phyloP scores from a whole-genome alignment of 2,797 vertebrate species.

The Anguilla obscura region DNA sequence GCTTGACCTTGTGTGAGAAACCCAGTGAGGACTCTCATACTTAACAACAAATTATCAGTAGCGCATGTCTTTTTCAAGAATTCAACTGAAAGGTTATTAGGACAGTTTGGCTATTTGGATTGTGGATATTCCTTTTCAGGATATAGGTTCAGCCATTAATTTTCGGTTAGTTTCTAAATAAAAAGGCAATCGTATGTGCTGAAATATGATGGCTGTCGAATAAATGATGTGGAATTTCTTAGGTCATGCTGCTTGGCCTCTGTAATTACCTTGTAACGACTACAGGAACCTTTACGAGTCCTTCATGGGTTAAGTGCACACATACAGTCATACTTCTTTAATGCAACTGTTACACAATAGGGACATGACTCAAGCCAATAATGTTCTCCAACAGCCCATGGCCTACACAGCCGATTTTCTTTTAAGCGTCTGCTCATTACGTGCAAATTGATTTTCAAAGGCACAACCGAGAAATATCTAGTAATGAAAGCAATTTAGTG shows the following conservation, averaged over 20 bases:
- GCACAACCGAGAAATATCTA: background rate
- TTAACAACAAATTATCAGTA: background rate
- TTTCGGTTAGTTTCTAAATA: background rate
- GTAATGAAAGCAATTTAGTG: no score
- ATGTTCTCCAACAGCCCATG: background rate
- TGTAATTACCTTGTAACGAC: background rate
- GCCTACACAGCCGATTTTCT: background rate
- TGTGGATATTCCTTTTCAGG: background rate
- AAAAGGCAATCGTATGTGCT: background rate
- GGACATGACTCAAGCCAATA: background rate
- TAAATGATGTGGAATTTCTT: background rate
- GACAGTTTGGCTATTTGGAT: background rate
- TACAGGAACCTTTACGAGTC: background rate
- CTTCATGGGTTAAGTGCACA: background rate
- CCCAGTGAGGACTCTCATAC: background rate
- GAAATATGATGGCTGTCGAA: background rate
- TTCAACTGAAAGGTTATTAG: background rate
- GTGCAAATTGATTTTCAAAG: background rate
- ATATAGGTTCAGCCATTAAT: background rate
- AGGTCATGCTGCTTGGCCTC: background rate
- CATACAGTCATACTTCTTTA: background rate
- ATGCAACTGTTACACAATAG: background rate
- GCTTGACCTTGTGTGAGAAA: background rate
- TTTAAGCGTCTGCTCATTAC: background rate
- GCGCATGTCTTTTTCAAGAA: background rate